Evolutionary conservation across 2,888 invertebrate genomes (phyloP).

Genomic region (Baccha elongata): DNA sequence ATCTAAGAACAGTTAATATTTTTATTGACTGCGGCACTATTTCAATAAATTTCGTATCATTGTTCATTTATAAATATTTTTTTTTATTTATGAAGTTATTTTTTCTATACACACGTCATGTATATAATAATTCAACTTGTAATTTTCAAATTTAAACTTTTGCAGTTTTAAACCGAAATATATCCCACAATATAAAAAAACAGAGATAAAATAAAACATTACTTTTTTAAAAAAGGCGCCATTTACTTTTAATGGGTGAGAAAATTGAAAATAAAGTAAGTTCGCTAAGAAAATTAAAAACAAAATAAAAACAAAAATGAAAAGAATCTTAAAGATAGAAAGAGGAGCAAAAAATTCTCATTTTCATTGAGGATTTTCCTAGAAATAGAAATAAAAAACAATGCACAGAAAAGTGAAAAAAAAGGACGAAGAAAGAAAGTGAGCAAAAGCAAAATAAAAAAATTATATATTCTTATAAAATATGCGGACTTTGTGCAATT

Average conservation of each 20-base stretch:
- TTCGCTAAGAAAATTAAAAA: not conserved
- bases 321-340: not conserved
- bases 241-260: slow-evolving; percentile 27
- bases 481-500: slow-evolving; percentile 49
- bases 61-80: too few relatives aligned
- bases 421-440: not conserved
- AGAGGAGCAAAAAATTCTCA: not conserved
- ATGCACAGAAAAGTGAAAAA: slow-evolving; percentile 1
- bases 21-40: too few relatives aligned
- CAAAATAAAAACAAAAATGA: not conserved
- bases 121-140: too few relatives aligned
- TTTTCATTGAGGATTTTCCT: slow-evolving; percentile 4
- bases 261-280: slow-evolving; percentile 1
- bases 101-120: too few relatives aligned
- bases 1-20: too few relatives aligned
- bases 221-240: slow-evolving; percentile 9
- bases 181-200: not conserved
- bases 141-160: too few relatives aligned
- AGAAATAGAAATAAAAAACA: slow-evolving; percentile 6
- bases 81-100: too few relatives aligned
- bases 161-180: too few relatives aligned
- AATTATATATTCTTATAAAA: slow-evolving; percentile 32
- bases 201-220: not conserved
- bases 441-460: not conserved
- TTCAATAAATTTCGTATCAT: too few relatives aligned